A percentile compares a stretch with the other conserved stretches of the same genome.
These are phyloP conservation scores for Gobiocypris rarus DNA, from an alignment of 2,113 vertebrate species.

Conservation along the genomic window DNA sequence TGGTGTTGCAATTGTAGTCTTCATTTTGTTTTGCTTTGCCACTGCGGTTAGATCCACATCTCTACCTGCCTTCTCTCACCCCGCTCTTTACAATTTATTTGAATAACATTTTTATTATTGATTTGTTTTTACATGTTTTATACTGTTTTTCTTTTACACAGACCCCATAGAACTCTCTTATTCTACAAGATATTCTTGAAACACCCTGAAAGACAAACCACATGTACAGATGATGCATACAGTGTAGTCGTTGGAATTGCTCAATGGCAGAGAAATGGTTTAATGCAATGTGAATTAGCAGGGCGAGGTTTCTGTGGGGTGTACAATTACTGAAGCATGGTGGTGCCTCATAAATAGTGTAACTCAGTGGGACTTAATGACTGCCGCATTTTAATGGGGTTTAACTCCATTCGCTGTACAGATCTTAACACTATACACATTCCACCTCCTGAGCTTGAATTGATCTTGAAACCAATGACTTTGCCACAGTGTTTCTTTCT, in stretches of 20 bases:
- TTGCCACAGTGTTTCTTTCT: background rate
- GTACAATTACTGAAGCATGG: slow-evolving; percentile 65
- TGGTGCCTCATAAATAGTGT: slow-evolving; percentile 68
- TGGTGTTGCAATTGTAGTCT: no score
- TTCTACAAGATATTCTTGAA: background rate
- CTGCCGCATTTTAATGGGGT: slow-evolving; percentile 66
- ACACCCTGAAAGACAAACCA: background rate
- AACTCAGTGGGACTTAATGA: slow-evolving; percentile 60
- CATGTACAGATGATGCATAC: background rate
- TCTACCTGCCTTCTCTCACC: no score
- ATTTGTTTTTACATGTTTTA: background rate
- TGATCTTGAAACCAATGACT: slow-evolving; percentile 18
- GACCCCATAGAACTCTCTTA: background rate
- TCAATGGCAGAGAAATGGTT: slow-evolving; percentile 48
- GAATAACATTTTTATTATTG: background rate
- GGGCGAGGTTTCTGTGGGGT: slow-evolving; percentile 54
- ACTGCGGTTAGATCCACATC: no score
- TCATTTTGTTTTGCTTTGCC: background rate
- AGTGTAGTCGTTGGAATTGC: background rate
- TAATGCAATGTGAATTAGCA: slow-evolving; percentile 62
- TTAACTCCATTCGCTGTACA: background rate
- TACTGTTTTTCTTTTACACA: background rate
- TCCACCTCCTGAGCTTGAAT: slow-evolving; percentile 14
- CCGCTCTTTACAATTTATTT: background rate
- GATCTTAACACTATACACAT: background rate